phyloP scores from a whole-genome alignment of 1,140 invertebrate species.

The Bemisia tabaci region DNA sequence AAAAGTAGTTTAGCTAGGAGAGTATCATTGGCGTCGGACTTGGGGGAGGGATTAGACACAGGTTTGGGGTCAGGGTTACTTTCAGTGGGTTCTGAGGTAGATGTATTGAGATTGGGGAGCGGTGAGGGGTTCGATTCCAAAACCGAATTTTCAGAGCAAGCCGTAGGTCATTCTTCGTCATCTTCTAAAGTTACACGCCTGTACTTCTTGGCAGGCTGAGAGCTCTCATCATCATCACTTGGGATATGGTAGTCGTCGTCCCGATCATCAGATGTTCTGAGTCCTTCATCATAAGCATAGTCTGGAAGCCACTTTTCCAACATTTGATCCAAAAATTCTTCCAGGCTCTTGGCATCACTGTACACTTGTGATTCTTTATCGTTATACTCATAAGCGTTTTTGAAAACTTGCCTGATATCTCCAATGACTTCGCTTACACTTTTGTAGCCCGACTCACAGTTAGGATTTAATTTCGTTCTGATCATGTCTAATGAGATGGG shows the following conservation, averaged over 20 bases:
- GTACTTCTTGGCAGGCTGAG: conserved; percentile 1
- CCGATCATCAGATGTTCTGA: not conserved
- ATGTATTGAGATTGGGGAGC: not conserved
- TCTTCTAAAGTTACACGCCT: not conserved
- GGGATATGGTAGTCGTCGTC: conserved; percentile 3
- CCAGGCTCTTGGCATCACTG: conserved; percentile 65
- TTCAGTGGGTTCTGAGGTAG: not conserved
- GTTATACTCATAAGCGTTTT: conserved; percentile 75
- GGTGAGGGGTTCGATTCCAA: not conserved
- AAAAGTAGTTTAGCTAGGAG: not conserved
- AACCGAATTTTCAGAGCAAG: not conserved
- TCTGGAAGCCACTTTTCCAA: conserved; percentile 60
- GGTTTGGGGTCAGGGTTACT: not conserved
- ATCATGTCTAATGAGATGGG: conserved; percentile 77
- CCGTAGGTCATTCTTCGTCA: not conserved
- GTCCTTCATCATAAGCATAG: conserved; percentile 9
- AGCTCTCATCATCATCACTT: not conserved
- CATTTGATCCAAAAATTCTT: conserved; percentile 72
- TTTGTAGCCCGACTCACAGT: conserved; percentile 54
- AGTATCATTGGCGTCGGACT: not conserved
- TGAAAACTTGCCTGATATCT: conserved; percentile 74
- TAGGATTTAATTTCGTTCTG: conserved; percentile 57
- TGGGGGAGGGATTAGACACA: not conserved
- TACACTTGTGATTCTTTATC: conserved; percentile 59
- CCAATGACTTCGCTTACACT: conserved; percentile 58